A percentile compares a stretch with the other conserved stretches of the same genome.
Evolutionary conservation across 2,888 invertebrate species (phyloP).

Genomic region (Chymomyza caudatula): DNA sequence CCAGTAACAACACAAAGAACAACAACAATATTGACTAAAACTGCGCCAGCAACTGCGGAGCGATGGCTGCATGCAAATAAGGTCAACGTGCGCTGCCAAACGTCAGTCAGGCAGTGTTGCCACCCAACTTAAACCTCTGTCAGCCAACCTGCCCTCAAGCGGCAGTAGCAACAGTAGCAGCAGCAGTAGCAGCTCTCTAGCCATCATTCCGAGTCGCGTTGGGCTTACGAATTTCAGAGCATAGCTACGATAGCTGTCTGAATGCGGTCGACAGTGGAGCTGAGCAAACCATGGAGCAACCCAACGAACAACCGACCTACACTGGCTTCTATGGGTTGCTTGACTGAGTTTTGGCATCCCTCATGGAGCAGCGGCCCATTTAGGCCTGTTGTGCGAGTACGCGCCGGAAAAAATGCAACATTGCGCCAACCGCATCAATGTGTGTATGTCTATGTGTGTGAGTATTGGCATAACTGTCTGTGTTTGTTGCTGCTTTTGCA

Average conservation of each 20-base stretch:
- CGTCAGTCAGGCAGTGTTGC: constrained; percentile 37
- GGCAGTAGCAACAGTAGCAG: neutral
- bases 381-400: constrained; percentile 6
- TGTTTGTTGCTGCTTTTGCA: constrained; percentile 7
- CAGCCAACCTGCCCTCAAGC: neutral
- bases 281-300: neutral
- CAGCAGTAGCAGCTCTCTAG: neutral
- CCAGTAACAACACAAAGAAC: neutral
- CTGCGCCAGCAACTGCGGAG: constrained; percentile 17
- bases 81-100: constrained; percentile 69
- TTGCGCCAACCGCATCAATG: constrained; percentile 45
- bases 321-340: neutral
- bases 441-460: constrained; percentile 13
- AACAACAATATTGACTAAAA: neutral
- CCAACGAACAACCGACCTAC: neutral
- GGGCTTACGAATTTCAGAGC: neutral
- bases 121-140: neutral
- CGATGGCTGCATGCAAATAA: constrained; percentile 59
- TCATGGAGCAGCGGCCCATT: constrained; percentile 25
- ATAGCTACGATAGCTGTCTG: neutral
- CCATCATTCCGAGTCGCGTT: neutral
- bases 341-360: neutral
- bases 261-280: neutral
- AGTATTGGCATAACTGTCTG: neutral
- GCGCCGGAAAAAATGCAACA: constrained; percentile 57